phyloP scores from a whole-genome alignment of 2,797 vertebrate genomes.

The Kryptopterus vitreolus region DNA sequence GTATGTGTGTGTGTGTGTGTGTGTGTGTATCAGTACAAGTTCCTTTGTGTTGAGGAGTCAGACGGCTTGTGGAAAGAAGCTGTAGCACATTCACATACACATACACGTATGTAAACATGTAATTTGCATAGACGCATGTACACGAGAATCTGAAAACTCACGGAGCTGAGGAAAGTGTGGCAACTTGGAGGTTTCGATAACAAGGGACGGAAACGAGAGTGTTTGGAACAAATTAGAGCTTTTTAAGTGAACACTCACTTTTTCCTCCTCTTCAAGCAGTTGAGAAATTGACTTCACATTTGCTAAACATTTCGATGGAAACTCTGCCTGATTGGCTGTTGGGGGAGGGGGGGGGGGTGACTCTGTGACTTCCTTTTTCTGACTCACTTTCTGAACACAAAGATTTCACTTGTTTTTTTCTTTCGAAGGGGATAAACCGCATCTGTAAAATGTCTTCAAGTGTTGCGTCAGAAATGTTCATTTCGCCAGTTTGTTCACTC shows the following conservation, averaged over 20 bases:
- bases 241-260: not conserved
- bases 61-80: too few relatives aligned
- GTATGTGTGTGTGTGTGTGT: too few relatives aligned
- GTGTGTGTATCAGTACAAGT: too few relatives aligned
- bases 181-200: not conserved
- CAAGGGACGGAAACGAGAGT: slow-evolving; percentile 6
- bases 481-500: not conserved
- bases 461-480: not conserved
- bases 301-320: slow-evolving; percentile 19
- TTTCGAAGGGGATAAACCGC: not conserved
- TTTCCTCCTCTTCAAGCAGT: slow-evolving; percentile 3
- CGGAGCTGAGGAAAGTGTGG: slow-evolving; percentile 1
- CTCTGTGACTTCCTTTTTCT: slow-evolving; percentile 9
- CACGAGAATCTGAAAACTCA: not conserved
- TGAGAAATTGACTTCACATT: slow-evolving; percentile 8
- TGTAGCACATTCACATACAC: too few relatives aligned
- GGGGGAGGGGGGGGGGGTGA: too few relatives aligned
- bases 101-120: slow-evolving; percentile 5
- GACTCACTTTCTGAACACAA: not conserved
- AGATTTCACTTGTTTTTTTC: not conserved
- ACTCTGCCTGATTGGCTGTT: not conserved
- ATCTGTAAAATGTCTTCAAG: not conserved
- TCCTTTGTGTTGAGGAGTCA: too few relatives aligned
- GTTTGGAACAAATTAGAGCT: slow-evolving; percentile 8
- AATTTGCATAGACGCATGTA: slow-evolving; percentile 25